Evolutionary conservation across 1,140 invertebrate species (phyloP).

Genomic region (Pararge aegeria): DNA sequence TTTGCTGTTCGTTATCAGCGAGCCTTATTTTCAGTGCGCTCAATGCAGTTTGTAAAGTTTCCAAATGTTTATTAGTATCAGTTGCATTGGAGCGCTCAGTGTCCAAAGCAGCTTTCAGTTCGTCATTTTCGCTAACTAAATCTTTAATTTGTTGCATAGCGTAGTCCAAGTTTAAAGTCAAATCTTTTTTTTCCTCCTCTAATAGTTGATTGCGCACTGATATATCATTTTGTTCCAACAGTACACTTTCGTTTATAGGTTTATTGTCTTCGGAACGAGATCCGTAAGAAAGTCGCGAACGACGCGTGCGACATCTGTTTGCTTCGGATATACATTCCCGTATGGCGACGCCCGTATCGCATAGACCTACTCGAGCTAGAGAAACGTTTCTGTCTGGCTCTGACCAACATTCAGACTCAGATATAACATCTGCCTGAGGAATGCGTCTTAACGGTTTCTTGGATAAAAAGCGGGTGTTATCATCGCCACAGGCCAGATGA

Average conservation of each 20-base stretch:
- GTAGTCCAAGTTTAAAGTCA: slow-evolving; percentile 49
- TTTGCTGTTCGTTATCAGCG: slow-evolving; percentile 55
- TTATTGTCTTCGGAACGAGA: slow-evolving; percentile 66
- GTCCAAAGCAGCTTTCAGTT: slow-evolving; percentile 41
- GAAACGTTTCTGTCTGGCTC: slow-evolving; percentile 91
- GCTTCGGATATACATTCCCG: slow-evolving; percentile 50
- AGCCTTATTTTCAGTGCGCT: slow-evolving; percentile 41
- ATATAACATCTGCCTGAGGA: slow-evolving; percentile 77
- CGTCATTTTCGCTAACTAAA: slow-evolving; percentile 52
- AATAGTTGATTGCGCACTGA: slow-evolving; percentile 44
- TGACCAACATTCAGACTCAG: slow-evolving; percentile 91
- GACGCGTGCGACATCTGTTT: slow-evolving; percentile 45
- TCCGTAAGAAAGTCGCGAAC: slow-evolving; percentile 57
- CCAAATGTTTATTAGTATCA: slow-evolving; percentile 49
- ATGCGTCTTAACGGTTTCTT: slow-evolving; percentile 45
- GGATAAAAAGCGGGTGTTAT: slow-evolving; percentile 38
- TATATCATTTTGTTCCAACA: slow-evolving; percentile 53
- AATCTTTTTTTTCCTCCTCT: slow-evolving; percentile 55
- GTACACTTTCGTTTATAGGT: slow-evolving; percentile 42
- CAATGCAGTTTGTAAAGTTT: slow-evolving; percentile 42
- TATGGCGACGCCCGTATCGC: slow-evolving; percentile 55
- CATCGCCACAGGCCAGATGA: slow-evolving; percentile 59
- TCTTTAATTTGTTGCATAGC: slow-evolving; percentile 54
- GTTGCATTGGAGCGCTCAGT: slow-evolving; percentile 39
- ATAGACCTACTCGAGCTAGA: slow-evolving; percentile 86